These are phyloP conservation scores for Eretmochelys imbricata DNA, from an alignment of 2,113 vertebrate species.

Conservation along the genomic window DNA sequence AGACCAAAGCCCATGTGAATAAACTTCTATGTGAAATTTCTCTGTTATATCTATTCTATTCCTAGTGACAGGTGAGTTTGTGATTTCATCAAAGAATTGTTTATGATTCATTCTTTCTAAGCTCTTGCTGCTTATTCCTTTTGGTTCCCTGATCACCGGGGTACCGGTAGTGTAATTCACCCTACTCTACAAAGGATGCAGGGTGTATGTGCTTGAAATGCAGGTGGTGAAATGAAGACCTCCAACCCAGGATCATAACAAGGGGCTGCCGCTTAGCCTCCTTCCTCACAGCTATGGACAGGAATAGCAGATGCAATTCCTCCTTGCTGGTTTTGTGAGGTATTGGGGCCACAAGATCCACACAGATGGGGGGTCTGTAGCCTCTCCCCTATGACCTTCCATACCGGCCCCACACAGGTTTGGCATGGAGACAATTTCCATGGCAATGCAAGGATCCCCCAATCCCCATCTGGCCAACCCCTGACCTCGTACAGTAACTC, in stretches of 20 bases:
- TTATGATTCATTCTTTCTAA: background rate
- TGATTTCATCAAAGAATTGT: background rate
- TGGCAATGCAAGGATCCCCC: background rate
- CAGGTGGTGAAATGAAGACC: background rate
- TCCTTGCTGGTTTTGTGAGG: background rate
- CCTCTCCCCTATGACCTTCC: background rate
- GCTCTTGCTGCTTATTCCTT: background rate
- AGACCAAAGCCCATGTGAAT: background rate
- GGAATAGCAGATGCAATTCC: background rate
- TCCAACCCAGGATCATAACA: background rate
- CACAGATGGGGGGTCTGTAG: background rate
- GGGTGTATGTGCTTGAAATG: background rate
- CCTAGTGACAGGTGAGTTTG: background rate
- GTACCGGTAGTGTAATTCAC: background rate
- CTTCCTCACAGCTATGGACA: background rate
- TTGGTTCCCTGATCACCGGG: background rate
- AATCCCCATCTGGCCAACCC: background rate
- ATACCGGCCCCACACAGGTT: background rate
- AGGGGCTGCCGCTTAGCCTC: background rate
- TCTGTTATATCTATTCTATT: background rate
- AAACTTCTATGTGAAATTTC: background rate
- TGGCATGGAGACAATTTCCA: background rate
- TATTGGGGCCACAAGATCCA: background rate
- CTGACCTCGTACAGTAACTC: background rate
- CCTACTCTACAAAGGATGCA: background rate